Conservation (phyloP, 1,140 invertebrate genomes). For the Trialeurodes vaporariorum region DNA sequence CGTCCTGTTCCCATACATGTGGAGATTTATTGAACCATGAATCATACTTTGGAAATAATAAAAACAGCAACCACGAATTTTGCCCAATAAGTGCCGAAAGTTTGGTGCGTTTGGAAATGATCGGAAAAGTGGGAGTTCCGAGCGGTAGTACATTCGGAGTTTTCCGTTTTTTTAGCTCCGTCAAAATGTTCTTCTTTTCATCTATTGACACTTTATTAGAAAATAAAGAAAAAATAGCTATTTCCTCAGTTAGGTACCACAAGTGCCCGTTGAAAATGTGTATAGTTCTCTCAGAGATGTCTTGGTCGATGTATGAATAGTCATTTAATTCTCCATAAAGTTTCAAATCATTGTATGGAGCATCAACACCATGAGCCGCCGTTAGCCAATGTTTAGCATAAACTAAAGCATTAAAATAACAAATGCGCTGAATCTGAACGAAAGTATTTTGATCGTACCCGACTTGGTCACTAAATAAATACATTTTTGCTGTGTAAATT, state of each 20-base stretch:
- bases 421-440: constrained; percentile 6
- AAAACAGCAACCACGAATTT: too few relatives aligned
- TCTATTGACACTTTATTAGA: too few relatives aligned
- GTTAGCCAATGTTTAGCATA: constrained; percentile 5
- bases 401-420: constrained; percentile 3
- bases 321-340: constrained; percentile 5
- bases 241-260: constrained; percentile 9
- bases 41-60: too few relatives aligned
- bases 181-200: too few relatives aligned
- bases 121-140: too few relatives aligned
- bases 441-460: constrained; percentile 2
- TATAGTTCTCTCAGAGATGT: background rate
- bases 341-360: constrained; percentile 2
- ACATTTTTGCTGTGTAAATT: too few relatives aligned
- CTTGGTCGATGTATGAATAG: background rate
- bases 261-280: constrained; percentile 2
- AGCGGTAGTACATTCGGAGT: too few relatives aligned
- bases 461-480: constrained; percentile 4
- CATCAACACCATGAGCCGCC: background rate
- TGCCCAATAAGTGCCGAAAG: too few relatives aligned
- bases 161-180: too few relatives aligned
- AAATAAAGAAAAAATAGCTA: constrained; percentile 8
- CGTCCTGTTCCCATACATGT: too few relatives aligned
- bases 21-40: too few relatives aligned
- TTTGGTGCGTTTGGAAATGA: too few relatives aligned